Evolutionary conservation across 2,888 invertebrate species (phyloP).

Genomic region (Apodemia hepburni): DNA sequence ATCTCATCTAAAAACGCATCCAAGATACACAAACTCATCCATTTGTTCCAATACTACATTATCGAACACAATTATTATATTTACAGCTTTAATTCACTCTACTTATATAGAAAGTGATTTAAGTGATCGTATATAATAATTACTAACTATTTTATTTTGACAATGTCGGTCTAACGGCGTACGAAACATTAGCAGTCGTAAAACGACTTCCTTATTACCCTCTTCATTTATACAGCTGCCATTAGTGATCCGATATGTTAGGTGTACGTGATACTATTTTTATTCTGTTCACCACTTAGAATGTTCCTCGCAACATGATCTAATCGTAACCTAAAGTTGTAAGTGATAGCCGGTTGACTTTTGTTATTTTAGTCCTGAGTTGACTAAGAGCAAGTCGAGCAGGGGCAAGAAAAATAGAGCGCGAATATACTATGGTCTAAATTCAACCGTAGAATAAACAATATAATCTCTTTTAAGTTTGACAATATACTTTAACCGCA

Average conservation of each 20-base stretch:
- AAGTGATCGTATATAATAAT: background rate
- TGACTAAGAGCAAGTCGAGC: background rate
- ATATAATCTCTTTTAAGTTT: too few relatives aligned
- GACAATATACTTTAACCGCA: too few relatives aligned
- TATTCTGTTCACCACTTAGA: background rate
- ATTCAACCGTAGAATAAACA: too few relatives aligned
- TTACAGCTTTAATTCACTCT: too few relatives aligned
- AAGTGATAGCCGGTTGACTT: background rate
- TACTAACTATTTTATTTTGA: background rate
- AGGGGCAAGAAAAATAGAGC: background rate
- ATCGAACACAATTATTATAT: too few relatives aligned
- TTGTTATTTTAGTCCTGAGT: background rate
- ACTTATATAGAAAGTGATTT: too few relatives aligned
- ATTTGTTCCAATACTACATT: too few relatives aligned
- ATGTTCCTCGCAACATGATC: background rate
- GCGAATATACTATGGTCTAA: too few relatives aligned
- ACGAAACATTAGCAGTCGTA: background rate
- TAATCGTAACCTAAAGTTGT: too few relatives aligned
- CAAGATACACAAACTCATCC: too few relatives aligned
- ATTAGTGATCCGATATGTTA: conserved; percentile 3
- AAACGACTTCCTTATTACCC: conserved; percentile 3
- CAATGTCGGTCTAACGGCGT: background rate
- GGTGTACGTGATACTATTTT: conserved; percentile 4
- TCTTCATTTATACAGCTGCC: background rate
- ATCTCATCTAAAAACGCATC: too few relatives aligned